phyloP scores from a whole-genome alignment of 2,113 vertebrate genomes.

The Mus pahari region DNA sequence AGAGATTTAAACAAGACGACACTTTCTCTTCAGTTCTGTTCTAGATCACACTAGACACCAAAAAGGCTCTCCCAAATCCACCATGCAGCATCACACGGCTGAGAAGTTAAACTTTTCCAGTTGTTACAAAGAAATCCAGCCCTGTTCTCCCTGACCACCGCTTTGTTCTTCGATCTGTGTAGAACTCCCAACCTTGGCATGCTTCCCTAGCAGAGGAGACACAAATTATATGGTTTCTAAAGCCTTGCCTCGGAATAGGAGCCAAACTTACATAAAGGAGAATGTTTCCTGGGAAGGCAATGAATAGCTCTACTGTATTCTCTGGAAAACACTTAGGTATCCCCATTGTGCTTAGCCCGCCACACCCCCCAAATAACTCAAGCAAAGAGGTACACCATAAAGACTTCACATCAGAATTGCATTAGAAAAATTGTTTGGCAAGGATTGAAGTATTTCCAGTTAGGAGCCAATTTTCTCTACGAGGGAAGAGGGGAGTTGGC shows the following conservation, averaged over 20 bases:
- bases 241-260: slow-evolving; percentile 50
- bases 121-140: slow-evolving; percentile 8
- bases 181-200: not conserved
- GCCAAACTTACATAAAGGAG: slow-evolving; percentile 45
- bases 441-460: slow-evolving; percentile 14
- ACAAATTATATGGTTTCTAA: slow-evolving; percentile 14
- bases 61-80: not conserved
- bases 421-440: slow-evolving; percentile 48
- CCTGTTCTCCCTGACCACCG: not conserved
- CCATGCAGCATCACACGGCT: not conserved
- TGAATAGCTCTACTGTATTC: slow-evolving; percentile 68
- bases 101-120: not conserved
- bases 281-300: slow-evolving; percentile 46
- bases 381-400: slow-evolving; percentile 46
- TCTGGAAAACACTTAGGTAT: slow-evolving; percentile 40
- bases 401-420: slow-evolving; percentile 40
- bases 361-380: slow-evolving; percentile 43
- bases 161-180: slow-evolving; percentile 1
- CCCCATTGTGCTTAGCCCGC: slow-evolving; percentile 38
- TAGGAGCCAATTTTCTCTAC: not conserved
- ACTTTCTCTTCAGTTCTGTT: not conserved
- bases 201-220: slow-evolving; percentile 42
- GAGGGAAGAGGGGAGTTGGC: not conserved
- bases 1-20: slow-evolving; percentile 2
- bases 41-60: not conserved